Evolutionary conservation across 2,888 invertebrate genomes (phyloP).

Genomic region (Metacarcinus magister): DNA sequence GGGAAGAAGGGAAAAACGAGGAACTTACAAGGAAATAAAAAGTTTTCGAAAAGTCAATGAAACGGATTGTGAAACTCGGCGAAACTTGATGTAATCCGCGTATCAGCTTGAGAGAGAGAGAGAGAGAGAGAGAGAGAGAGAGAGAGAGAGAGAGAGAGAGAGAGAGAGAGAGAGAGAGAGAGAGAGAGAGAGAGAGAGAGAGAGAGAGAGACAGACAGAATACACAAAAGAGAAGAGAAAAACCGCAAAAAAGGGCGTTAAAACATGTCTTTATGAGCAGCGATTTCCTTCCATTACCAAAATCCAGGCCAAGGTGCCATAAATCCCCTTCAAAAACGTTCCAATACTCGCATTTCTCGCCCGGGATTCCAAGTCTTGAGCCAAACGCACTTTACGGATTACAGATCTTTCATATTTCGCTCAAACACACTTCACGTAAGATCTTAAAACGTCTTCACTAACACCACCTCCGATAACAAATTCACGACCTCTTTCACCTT

Average conservation of each 20-base stretch:
- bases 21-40: neutral
- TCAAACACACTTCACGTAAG: neutral
- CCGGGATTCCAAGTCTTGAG: constrained; percentile 63
- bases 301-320: constrained; percentile 36
- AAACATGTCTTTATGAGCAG: constrained; percentile 35
- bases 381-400: constrained; percentile 58
- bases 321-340: constrained; percentile 55
- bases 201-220: neutral
- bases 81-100: neutral
- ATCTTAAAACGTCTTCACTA: neutral
- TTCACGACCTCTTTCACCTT: too few species aligned
- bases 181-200: constrained; percentile 15
- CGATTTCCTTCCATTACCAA: constrained; percentile 58
- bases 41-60: constrained; percentile 30
- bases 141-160: constrained; percentile 58
- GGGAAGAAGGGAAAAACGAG: neutral
- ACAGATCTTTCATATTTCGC: neutral
- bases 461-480: neutral
- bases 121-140: constrained; percentile 11
- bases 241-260: neutral
- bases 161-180: constrained; percentile 59
- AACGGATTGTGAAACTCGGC: constrained; percentile 26
- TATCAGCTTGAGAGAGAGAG: neutral
- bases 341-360: constrained; percentile 58
- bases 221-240: neutral